phyloP scores from a whole-genome alignment of 2,888 invertebrate genomes.

The Achlya flavicornis region DNA sequence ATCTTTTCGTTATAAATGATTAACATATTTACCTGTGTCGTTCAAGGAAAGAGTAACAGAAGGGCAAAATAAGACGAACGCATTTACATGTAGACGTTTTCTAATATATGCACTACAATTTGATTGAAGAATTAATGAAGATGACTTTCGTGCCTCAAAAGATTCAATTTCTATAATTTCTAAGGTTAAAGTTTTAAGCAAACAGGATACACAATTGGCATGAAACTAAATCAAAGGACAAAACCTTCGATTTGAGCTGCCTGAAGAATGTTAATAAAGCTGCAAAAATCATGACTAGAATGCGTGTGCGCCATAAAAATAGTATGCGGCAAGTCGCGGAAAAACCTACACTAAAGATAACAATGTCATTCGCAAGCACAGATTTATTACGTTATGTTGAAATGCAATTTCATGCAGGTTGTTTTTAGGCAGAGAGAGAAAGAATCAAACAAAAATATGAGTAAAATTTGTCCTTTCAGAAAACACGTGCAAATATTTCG shows the following conservation, averaged over 20 bases:
- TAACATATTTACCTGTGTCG: neutral
- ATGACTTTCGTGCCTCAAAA: too few relatives aligned
- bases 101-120: too few relatives aligned
- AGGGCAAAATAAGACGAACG: neutral
- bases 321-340: conserved; percentile 29
- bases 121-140: too few relatives aligned
- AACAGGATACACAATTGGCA: neutral
- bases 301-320: conserved; percentile 39
- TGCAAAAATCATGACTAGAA: conserved; percentile 3
- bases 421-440: neutral
- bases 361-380: conserved; percentile 8
- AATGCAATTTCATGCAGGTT: too few relatives aligned
- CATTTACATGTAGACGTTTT: neutral
- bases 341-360: conserved; percentile 32
- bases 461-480: too few relatives aligned
- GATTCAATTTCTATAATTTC: too few relatives aligned
- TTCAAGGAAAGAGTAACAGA: neutral
- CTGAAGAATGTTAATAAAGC: conserved; percentile 41
- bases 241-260: conserved; percentile 34
- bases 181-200: neutral
- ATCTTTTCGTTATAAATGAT: neutral
- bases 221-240: conserved; percentile 34
- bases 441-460: too few relatives aligned
- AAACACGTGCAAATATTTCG: too few relatives aligned
- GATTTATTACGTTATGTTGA: neutral